phyloP scores from a whole-genome alignment of 1,140 invertebrate species.

The Cydia pomonella region DNA sequence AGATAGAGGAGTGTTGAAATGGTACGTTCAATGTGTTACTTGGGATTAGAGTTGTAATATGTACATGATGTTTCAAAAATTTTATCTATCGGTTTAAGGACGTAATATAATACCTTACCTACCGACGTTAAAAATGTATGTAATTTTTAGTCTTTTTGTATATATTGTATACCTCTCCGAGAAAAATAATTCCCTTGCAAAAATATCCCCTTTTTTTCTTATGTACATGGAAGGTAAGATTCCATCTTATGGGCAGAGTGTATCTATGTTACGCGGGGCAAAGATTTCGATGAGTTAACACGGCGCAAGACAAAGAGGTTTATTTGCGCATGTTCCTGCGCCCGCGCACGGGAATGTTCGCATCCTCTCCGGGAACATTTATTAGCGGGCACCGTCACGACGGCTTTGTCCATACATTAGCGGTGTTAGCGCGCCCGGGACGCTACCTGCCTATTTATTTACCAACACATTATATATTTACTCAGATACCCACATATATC shows the following conservation, averaged over 20 bases:
- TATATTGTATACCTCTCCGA: no score
- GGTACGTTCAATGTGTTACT: background rate
- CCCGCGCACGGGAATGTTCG: slow-evolving; percentile 44
- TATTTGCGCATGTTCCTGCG: slow-evolving; percentile 29
- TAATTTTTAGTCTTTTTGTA: no score
- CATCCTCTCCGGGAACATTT: slow-evolving; percentile 69
- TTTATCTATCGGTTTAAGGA: background rate
- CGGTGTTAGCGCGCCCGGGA: slow-evolving; percentile 70
- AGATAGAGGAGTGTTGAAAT: slow-evolving; percentile 4
- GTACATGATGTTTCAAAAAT: background rate
- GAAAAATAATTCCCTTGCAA: no score
- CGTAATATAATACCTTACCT: background rate
- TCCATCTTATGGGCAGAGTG: no score
- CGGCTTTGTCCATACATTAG: slow-evolving; percentile 76
- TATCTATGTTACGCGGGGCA: background rate
- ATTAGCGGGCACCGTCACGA: slow-evolving; percentile 76
- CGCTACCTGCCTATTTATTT: slow-evolving; percentile 64
- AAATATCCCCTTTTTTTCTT: no score
- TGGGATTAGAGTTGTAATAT: background rate
- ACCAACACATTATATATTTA: slow-evolving; percentile 66
- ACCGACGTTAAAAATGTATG: no score
- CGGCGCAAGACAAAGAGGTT: slow-evolving; percentile 20
- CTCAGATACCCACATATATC: slow-evolving; percentile 68
- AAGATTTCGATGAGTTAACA: slow-evolving; percentile 7
- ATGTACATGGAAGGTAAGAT: no score